These are phyloP conservation scores for Clepsis dumicolana DNA, from an alignment of 2,888 invertebrate species.

Conservation along the genomic window DNA sequence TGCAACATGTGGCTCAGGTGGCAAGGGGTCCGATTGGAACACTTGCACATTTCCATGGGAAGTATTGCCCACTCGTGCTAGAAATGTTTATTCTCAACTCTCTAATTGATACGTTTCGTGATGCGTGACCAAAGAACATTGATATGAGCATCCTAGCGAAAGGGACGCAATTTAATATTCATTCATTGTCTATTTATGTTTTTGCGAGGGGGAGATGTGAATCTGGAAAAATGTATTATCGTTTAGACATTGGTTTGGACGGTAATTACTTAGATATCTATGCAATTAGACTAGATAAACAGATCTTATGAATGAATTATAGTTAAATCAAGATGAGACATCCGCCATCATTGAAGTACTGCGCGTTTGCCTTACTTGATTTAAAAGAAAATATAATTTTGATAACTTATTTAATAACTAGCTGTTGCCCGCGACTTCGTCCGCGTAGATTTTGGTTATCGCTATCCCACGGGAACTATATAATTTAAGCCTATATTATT, in stretches of 20 bases:
- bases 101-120: conserved; percentile 67
- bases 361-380: too few species aligned
- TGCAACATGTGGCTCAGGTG: conserved; percentile 33
- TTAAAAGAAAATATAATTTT: too few species aligned
- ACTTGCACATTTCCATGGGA: conserved; percentile 75
- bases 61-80: conserved; percentile 50
- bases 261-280: not conserved
- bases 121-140: conserved; percentile 66
- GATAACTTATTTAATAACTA: too few species aligned
- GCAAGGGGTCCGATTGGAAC: conserved; percentile 57
- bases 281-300: too few species aligned
- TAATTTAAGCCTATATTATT: too few species aligned
- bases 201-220: conserved; percentile 14
- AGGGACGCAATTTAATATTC: conserved; percentile 39
- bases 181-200: conserved; percentile 35
- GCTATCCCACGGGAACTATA: too few species aligned
- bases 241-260: too few species aligned
- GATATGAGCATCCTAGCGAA: conserved; percentile 29
- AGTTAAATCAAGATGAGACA: too few species aligned
- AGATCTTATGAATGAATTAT: too few species aligned
- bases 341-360: too few species aligned
- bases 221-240: conserved; percentile 26
- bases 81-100: conserved; percentile 58
- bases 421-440: too few species aligned
- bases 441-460: too few species aligned